Conservation (phyloP, 2,797 vertebrate species). For the Amniataba percoides region DNA sequence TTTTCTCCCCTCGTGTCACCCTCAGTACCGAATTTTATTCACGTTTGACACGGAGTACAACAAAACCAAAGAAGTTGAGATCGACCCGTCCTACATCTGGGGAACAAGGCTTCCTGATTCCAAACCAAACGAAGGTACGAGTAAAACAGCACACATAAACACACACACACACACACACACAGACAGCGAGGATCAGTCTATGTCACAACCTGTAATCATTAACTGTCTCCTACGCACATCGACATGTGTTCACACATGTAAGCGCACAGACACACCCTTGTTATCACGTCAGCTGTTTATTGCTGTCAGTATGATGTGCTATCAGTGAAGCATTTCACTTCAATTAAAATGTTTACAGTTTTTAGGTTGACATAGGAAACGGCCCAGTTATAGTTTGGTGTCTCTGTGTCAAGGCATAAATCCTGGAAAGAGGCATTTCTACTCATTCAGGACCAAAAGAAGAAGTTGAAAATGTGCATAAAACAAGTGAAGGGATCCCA, state of each 20-base stretch:
- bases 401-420: background rate
- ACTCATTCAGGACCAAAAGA: background rate
- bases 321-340: background rate
- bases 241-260: too few species aligned
- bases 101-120: constrained; percentile 85
- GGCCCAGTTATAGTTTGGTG: background rate
- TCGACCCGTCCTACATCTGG: constrained; percentile 88
- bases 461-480: too few species aligned
- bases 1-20: constrained; percentile 27
- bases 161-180: constrained; percentile 23
- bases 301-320: background rate
- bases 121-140: constrained; percentile 62
- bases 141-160: too few species aligned
- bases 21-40: constrained; percentile 87
- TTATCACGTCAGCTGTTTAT: background rate
- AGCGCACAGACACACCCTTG: background rate
- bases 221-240: background rate
- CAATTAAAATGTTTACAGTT: too few species aligned
- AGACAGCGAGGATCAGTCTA: background rate
- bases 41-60: constrained; percentile 87
- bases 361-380: background rate
- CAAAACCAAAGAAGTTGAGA: background rate
- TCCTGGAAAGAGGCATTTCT: background rate
- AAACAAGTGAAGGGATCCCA: too few species aligned
- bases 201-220: constrained; percentile 3